A percentile compares a stretch with the other conserved stretches of the same genome.
Evolutionary conservation across 2,797 vertebrate genomes (phyloP).

Genomic region (Tragopan temminckii): DNA sequence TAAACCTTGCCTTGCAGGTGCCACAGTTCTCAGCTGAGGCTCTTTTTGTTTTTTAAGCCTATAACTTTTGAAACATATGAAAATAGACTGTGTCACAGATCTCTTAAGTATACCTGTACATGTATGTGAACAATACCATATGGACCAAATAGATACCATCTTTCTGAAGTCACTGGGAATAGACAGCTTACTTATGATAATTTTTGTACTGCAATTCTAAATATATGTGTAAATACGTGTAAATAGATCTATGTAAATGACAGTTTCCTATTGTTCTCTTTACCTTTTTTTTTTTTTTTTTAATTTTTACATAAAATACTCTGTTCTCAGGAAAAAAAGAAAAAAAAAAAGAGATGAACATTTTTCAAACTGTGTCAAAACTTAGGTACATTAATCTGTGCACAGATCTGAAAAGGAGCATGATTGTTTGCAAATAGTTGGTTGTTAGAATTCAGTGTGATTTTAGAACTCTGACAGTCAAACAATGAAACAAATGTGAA

Average conservation of each 20-base stretch:
- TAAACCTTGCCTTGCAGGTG: background rate
- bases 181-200: background rate
- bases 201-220: background rate
- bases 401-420: background rate
- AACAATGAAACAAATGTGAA: background rate
- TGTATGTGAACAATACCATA: background rate
- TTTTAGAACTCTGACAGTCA: background rate
- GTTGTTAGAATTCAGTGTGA: background rate
- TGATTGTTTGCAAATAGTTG: background rate
- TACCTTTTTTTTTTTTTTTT: background rate
- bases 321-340: background rate
- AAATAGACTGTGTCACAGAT: background rate
- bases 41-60: background rate
- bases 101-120: fast-evolving
- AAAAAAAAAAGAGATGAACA: background rate
- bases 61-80: background rate
- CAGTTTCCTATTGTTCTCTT: background rate
- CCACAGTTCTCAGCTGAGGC: background rate
- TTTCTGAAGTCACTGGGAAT: background rate
- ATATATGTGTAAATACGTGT: fast-evolving
- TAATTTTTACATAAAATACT: background rate
- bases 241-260: background rate
- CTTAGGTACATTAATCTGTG: background rate
- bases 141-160: background rate
- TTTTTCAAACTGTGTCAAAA: background rate